These are phyloP conservation scores for Aphidius ervi DNA, from an alignment of 1,140 invertebrate species.

Conservation along the genomic window DNA sequence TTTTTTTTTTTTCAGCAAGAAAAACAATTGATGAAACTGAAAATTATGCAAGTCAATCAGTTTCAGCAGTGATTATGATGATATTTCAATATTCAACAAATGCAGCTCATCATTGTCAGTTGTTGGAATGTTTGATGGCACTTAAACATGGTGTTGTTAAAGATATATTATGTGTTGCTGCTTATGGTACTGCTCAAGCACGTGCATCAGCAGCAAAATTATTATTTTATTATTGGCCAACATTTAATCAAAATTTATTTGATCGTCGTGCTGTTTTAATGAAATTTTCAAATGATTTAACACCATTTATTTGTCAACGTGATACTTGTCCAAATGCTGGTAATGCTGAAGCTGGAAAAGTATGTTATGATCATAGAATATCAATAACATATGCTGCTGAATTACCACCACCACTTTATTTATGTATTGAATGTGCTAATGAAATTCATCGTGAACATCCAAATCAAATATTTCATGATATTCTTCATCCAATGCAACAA, in stretches of 20 bases:
- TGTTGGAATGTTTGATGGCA: conserved; percentile 91
- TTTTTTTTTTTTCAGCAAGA: conserved; percentile 53
- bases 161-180: conserved; percentile 93
- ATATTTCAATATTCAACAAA: conserved; percentile 94
- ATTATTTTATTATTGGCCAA: conserved; percentile 99
- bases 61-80: conserved; percentile 94
- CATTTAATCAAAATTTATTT: conserved; percentile 89
- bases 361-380: conserved; percentile 84
- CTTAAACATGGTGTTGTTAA: conserved; percentile 84
- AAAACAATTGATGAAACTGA: conserved; percentile 66
- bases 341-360: conserved; percentile 84
- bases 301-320: conserved; percentile 78
- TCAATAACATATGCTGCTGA: conserved; percentile 77
- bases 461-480: conserved; percentile 84
- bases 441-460: conserved; percentile 79
- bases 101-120: conserved; percentile 91
- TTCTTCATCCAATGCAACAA: conserved; percentile 91
- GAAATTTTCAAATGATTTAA: conserved; percentile 70
- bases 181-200: conserved; percentile 90
- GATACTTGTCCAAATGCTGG: conserved; percentile 80
- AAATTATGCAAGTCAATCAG: conserved; percentile 85
- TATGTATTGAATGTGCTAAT: conserved; percentile 96
- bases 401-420: conserved; percentile 88
- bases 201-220: conserved; percentile 91
- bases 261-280: conserved; percentile 85